Percentiles rank a stretch among this genome's conserved stretches.
Evolutionary conservation across 2,888 invertebrate genomes (phyloP).

Genomic region (Choreutis nemorana): DNA sequence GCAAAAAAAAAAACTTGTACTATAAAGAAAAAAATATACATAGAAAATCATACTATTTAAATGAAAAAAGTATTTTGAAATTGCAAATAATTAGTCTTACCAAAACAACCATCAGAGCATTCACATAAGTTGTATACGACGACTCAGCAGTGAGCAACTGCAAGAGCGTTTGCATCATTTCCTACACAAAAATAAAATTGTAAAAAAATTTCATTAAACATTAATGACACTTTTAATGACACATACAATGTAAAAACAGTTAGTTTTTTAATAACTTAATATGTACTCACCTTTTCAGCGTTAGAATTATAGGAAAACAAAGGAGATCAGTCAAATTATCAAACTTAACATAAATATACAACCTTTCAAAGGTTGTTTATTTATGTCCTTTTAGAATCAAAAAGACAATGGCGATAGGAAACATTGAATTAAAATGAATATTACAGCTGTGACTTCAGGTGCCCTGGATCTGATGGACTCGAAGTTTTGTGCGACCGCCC

Average conservation of each 20-base stretch:
- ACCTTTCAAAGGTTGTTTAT: background rate
- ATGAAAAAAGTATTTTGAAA: too few species aligned
- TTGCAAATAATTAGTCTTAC: constrained; percentile 22
- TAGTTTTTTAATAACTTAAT: too few species aligned
- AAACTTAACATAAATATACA: too few species aligned
- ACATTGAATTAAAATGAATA: background rate
- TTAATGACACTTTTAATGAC: too few species aligned
- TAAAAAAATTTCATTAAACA: too few species aligned
- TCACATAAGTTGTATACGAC: constrained; percentile 19
- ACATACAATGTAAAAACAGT: too few species aligned
- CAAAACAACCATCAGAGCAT: constrained; percentile 24
- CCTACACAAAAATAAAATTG: too few species aligned
- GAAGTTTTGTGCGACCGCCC: constrained; percentile 20
- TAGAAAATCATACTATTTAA: background rate
- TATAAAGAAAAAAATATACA: background rate
- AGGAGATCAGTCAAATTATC: too few species aligned
- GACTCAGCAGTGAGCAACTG: constrained; percentile 20
- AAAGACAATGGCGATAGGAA: background rate
- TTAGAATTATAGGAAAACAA: too few species aligned
- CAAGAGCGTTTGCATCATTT: constrained; percentile 20
- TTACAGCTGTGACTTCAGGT: constrained; percentile 18
- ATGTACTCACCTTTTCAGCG: too few species aligned
- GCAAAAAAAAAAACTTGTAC: background rate
- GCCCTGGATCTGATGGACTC: constrained; percentile 20
- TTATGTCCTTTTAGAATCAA: background rate